Percentiles rank a stretch among this genome's conserved stretches.
phyloP scores from a whole-genome alignment of 2,797 vertebrate species.

The Anguilla pacifica region DNA sequence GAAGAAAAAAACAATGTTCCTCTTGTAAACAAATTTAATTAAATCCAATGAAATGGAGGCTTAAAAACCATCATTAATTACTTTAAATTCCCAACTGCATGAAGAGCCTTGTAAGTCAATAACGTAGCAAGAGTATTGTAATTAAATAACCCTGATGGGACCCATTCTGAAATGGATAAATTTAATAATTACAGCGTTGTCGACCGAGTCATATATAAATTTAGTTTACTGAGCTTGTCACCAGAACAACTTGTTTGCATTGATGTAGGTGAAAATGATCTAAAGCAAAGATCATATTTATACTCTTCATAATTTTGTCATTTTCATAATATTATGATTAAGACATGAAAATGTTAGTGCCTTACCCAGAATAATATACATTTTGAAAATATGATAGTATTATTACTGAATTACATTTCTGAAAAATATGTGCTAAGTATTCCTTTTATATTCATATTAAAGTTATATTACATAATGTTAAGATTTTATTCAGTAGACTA shows the following conservation, averaged over 20 bases:
- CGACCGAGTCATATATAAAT: conserved; percentile 62
- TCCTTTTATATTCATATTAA: not conserved
- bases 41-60: conserved; percentile 75
- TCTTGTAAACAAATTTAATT: conserved; percentile 84
- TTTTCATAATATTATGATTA: not conserved
- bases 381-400: not conserved
- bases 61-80: conserved; percentile 79
- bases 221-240: not conserved
- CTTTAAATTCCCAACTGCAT: conserved; percentile 76
- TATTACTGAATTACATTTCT: not conserved
- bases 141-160: conserved; percentile 73
- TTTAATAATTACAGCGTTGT: conserved; percentile 69
- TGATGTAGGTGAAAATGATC: not conserved
- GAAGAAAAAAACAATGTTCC: conserved; percentile 58
- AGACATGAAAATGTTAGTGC: not conserved
- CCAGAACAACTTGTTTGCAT: not conserved
- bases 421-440: not conserved
- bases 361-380: not conserved
- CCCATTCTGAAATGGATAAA: conserved; percentile 69
- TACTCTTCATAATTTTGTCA: not conserved
- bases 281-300: not conserved
- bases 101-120: conserved; percentile 78
- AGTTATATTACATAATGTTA: too few relatives aligned
- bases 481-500: not conserved
- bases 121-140: conserved; percentile 72